Conservation (phyloP, 2,797 vertebrate species). For the Sylvia borin region DNA sequence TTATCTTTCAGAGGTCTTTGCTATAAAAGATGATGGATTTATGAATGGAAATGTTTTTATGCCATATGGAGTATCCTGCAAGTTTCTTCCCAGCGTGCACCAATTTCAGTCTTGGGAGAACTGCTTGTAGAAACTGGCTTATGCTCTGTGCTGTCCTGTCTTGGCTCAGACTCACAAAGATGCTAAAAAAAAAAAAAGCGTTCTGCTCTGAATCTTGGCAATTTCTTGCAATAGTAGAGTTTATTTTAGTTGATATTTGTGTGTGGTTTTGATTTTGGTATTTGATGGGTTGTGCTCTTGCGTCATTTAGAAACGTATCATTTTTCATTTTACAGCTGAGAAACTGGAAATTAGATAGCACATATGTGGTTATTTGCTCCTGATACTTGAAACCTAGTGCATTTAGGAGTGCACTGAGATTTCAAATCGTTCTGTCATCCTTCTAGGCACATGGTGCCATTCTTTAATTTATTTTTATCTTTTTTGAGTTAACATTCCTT, state of each 20-base stretch:
- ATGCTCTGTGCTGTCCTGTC: neutral
- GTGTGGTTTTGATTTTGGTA: neutral
- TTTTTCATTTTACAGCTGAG: slow-evolving; percentile 3
- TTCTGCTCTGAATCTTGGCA: neutral
- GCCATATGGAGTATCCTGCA: neutral
- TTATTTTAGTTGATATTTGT: neutral
- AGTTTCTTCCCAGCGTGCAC: neutral
- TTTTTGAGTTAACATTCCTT: neutral
- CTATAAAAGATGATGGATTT: neutral
- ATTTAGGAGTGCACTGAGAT: neutral
- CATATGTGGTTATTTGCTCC: neutral
- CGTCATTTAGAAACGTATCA: neutral
- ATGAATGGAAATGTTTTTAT: neutral
- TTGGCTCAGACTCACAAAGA: neutral
- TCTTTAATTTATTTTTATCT: neutral
- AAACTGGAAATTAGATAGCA: neutral
- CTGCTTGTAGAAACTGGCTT: neutral
- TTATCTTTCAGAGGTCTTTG: neutral
- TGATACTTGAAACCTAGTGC: neutral
- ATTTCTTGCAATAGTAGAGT: neutral
- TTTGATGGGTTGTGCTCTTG: neutral
- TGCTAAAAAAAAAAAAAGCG: neutral
- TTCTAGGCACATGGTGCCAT: neutral
- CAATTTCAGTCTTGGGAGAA: neutral
- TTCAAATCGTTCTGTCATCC: neutral